Base-by-base conservation (phyloP, 1,140 invertebrate species). In the Gryon sp. region DNA sequence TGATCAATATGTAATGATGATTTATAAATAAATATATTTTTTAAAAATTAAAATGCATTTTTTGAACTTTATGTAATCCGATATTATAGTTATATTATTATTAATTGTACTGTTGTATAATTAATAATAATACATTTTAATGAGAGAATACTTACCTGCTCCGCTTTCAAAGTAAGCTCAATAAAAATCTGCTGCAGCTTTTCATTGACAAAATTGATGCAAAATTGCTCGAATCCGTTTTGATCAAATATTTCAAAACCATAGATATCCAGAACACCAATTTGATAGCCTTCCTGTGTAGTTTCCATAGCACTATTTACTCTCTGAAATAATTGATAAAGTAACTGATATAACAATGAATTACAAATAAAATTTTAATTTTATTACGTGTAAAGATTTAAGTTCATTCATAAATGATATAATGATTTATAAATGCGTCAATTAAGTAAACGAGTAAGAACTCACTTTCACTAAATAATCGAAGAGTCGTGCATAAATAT, bases 201-300 rank as follows among this genome's bases (percentile, higher is more conserved):
- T 85, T 94, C 93, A 85, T 95, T 94, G 57, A 97, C 97, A 88
- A 96, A 99, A 89, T 99, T 98, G 60, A 98, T 99, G 89, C 96
- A 98, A 84, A 98, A 95, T 86, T 95, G 93, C 84, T 96, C 95
- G 88, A 97, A 97, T 48, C 94, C 93, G 68, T 95, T 95, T 57
- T 87, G 90, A 59, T 92, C 92, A 78, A 94, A 93, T 63, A 93
- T 93, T 86, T 95, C 94, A 79, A 95, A 95, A 52, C 94, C 93
- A 76, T 94, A 94, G 78, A 95, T 92, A 85, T 95, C 93, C 75
- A 95, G 86, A 57, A 90, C 87, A 41, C 88, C 89, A 83, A 92
- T 86, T 65, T 89, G 89, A 19, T 90, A 86, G 8, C 89, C 89
- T 22, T 89, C 86, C 6, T 81, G 66, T 6, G 88, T 86, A 4